Percentiles rank a stretch among this genome's conserved stretches.
Conservation (phyloP, 2,797 vertebrate genomes). For the Gymnoscopelus braueri region DNA sequence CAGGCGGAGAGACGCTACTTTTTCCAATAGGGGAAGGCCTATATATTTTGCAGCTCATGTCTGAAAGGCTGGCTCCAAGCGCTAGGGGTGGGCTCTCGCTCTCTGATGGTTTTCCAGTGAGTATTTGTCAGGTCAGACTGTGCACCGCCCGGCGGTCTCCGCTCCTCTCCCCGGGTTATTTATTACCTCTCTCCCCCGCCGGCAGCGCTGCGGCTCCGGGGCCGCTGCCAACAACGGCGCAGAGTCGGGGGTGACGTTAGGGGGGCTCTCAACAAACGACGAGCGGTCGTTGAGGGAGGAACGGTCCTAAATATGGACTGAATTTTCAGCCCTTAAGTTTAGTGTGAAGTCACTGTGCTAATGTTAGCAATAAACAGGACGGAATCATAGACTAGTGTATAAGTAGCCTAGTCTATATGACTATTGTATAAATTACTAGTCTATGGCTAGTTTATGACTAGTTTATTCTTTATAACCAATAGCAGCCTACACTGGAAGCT, state of each 20-base stretch:
- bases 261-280: constrained; percentile 84
- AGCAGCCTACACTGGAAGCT: no score
- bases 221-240: constrained; percentile 89
- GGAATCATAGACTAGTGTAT: no score
- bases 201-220: constrained; percentile 92
- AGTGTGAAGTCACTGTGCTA: constrained; percentile 17
- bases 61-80: constrained; percentile 90
- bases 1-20: constrained; percentile 68
- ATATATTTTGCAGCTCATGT: constrained; percentile 85
- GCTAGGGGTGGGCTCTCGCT: constrained; percentile 88
- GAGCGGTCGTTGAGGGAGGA: constrained; percentile 12
- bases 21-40: constrained; percentile 75
- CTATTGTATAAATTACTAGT: no score
- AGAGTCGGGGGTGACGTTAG: constrained; percentile 79
- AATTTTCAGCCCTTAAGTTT: constrained; percentile 21
- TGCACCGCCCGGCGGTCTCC: constrained; percentile 91
- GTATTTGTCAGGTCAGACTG: constrained; percentile 97
- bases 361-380: background rate
- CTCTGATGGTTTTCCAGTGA: constrained; percentile 93
- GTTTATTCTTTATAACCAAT: no score
- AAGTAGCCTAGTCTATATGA: no score
- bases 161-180: constrained; percentile 96
- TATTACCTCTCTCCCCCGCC: constrained; percentile 95
- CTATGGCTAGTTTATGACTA: no score
- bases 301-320: constrained; percentile 32